Evolutionary conservation across 2,113 vertebrate genomes (phyloP).

Genomic region (Romanogobio albipinnatus): DNA sequence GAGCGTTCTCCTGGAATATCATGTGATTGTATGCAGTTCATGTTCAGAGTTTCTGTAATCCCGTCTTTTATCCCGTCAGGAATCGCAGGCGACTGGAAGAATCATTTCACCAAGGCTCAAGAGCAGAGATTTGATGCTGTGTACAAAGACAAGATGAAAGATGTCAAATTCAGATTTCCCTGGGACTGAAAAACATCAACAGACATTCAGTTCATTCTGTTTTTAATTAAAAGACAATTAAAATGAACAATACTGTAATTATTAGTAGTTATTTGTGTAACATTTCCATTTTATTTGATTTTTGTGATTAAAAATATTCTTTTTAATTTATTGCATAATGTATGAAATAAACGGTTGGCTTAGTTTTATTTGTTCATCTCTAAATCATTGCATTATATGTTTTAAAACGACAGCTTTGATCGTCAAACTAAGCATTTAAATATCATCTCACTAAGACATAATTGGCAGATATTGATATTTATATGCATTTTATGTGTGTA

Average conservation of each 20-base stretch:
- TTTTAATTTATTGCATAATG: neutral
- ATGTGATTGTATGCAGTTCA: neutral
- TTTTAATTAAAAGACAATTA: neutral
- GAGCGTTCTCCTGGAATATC: neutral
- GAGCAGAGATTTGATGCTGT: constrained; percentile 67
- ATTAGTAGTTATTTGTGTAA: neutral
- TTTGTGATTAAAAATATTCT: neutral
- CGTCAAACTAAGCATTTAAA: no score
- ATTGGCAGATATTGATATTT: no score
- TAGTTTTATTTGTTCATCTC: no score
- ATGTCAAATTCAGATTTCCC: constrained; percentile 67
- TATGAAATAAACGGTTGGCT: neutral
- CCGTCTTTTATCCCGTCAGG: constrained; percentile 62
- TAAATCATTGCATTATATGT: no score
- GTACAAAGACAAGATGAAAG: constrained; percentile 72
- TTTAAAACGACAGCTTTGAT: no score
- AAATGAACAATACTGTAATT: neutral
- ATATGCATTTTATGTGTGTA: no score
- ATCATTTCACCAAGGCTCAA: constrained; percentile 67
- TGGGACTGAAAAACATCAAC: constrained; percentile 64
- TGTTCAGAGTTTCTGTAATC: neutral
- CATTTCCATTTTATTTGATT: neutral
- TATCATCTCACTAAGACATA: no score
- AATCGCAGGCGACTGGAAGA: constrained; percentile 74
- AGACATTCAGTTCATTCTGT: neutral